A percentile compares a stretch with the other conserved stretches of the same genome.
These are phyloP conservation scores for Catocala nupta DNA, from an alignment of 2,888 invertebrate genomes.

Conservation along the genomic window DNA sequence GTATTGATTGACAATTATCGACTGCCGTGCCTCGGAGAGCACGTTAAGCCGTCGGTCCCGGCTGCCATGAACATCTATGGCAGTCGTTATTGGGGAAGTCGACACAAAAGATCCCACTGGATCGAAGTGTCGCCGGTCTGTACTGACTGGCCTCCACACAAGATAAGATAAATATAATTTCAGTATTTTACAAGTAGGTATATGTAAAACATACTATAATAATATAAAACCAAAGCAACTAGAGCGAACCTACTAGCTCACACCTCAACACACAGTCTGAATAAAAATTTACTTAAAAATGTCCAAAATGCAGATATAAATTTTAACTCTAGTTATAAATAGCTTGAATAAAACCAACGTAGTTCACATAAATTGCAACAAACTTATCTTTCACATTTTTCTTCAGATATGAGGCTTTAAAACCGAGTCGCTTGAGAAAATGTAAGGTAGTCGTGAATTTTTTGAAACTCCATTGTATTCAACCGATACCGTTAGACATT, in stretches of 20 bases:
- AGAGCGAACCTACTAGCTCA: background rate
- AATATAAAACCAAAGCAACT: background rate
- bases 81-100: too few species aligned
- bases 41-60: too few species aligned
- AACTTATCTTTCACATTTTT: conserved; percentile 49
- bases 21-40: too few species aligned
- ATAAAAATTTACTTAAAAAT: background rate
- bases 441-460: conserved; percentile 14
- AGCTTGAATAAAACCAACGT: conserved; percentile 36
- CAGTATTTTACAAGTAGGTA: too few species aligned
- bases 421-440: conserved; percentile 31
- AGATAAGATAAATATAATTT: too few species aligned
- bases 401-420: conserved; percentile 43
- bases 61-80: too few species aligned
- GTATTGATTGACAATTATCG: too few species aligned
- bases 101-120: too few species aligned
- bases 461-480: conserved; percentile 35
- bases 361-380: conserved; percentile 45
- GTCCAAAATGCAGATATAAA: conserved; percentile 20
- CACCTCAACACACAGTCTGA: background rate
- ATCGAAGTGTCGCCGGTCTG: too few species aligned
- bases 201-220: background rate
- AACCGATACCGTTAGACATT: conserved; percentile 11
- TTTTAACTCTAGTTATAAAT: conserved; percentile 29
- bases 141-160: too few species aligned